Evolutionary conservation across 2,797 vertebrate genomes (phyloP).

Genomic region (Phaenicophaeus curvirostris): DNA sequence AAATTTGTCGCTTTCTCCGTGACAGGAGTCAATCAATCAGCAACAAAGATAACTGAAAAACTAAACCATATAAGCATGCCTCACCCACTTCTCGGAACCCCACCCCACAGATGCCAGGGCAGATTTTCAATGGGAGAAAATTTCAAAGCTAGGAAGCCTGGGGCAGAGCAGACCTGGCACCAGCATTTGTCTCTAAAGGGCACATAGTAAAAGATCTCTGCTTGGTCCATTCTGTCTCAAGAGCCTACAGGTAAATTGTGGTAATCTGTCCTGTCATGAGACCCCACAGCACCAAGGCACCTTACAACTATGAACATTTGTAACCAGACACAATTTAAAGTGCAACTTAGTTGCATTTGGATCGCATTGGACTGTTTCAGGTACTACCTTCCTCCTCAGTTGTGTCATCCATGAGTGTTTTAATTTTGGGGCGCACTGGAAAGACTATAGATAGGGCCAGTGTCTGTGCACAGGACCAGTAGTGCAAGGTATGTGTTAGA

Average conservation of each 20-base stretch:
- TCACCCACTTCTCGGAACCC: not conserved
- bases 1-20: not conserved
- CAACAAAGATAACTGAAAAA: not conserved
- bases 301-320: not conserved
- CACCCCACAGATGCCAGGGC: not conserved
- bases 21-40: not conserved
- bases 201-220: not conserved
- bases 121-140: not conserved
- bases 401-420: not conserved
- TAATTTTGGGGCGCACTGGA: not conserved
- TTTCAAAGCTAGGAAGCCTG: not conserved
- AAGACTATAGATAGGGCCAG: not conserved
- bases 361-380: not conserved
- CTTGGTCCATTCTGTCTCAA: not conserved
- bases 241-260: not conserved
- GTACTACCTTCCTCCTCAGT: not conserved
- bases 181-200: not conserved
- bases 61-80: not conserved
- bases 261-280: not conserved
- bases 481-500: not conserved
- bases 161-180: not conserved
- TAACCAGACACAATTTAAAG: not conserved
- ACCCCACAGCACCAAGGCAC: not conserved
- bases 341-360: not conserved
- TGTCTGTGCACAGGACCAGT: not conserved